Base-by-base conservation (phyloP, 2,888 invertebrate species). In the Acleris cristana region DNA sequence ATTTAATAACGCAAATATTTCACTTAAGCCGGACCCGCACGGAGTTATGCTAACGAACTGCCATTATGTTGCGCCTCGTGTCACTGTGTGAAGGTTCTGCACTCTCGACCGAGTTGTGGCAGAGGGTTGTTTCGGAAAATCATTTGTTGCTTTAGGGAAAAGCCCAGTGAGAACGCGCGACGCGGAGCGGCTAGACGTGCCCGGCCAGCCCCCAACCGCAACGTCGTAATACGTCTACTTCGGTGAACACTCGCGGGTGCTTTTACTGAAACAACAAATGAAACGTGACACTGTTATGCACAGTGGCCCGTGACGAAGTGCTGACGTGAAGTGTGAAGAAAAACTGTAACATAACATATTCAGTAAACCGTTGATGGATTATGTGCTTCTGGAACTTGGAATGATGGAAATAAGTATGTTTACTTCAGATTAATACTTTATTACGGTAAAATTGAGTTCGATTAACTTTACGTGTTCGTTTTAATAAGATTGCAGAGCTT, bases 1-100 rank as follows among this genome's bases (percentile, higher is more conserved):
- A 81, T 85, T 85, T 86, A 86, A 87, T 87, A 86, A 85, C 76
- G 80, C 83, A 87, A 89, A 88, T 86, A 88, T 87, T 89, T 87
- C 82, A 84, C 82, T 82, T 81, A 81, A 81, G 80, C 81, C 81
- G 78, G 79, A 76, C 76, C 76, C 77, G 77, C 77, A 79, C 74
- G 79, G 80, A 79, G 84, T 85, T 87, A 90, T 90, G 87, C 85
- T 90, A 90, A 90, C 89, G 91, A 90, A 89, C 87, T 84, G 83
- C 85, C 86, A 90, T 90, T 90, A 90, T 92, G 85, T 85, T 79
- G 81, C 81, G 81, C 85, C 86, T 80, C 83, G 88, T 90, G 91
- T 91, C 89, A 92, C 88, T 90, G 89, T 92, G 92, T 90, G 90
- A 92, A 92, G 92, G 91, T 91, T 92, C 85, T 83, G 84, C 89